Evolutionary conservation across 2,888 invertebrate genomes (phyloP).

Genomic region (Leptopilina myrica): DNA sequence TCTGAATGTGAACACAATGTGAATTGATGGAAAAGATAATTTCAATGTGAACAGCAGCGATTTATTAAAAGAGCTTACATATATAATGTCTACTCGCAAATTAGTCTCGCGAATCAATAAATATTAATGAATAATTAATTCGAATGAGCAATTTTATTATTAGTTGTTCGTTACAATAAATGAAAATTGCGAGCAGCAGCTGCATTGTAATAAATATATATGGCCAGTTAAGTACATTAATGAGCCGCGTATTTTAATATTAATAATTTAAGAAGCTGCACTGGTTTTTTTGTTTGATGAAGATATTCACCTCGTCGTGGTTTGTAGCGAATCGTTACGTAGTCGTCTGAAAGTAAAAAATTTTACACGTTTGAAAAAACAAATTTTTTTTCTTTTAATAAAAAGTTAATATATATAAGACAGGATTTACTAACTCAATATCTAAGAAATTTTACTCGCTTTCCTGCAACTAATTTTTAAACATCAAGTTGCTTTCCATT

Average conservation of each 20-base stretch:
- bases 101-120: slow-evolving; percentile 31
- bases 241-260: slow-evolving; percentile 55
- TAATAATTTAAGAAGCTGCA: slow-evolving; percentile 54
- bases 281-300: slow-evolving; percentile 51
- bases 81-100: slow-evolving; percentile 42
- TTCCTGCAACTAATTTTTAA: no score
- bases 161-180: slow-evolving; percentile 55
- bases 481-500: no score
- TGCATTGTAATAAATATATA: not conserved
- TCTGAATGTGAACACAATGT: not conserved
- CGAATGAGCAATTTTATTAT: slow-evolving; percentile 52
- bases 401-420: no score
- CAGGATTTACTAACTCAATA: no score
- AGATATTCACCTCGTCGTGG: slow-evolving; percentile 89
- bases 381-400: no score
- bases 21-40: slow-evolving; percentile 48
- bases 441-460: not conserved
- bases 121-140: slow-evolving; percentile 48
- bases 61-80: slow-evolving; percentile 50
- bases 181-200: slow-evolving; percentile 55
- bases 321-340: slow-evolving; percentile 94
- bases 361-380: not conserved
- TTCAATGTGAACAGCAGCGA: slow-evolving; percentile 34
- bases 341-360: slow-evolving; percentile 87
- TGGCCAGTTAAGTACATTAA: slow-evolving; percentile 59